Evolutionary conservation across 1,140 invertebrate species (phyloP).

Genomic region (Penaeus vannamei): DNA sequence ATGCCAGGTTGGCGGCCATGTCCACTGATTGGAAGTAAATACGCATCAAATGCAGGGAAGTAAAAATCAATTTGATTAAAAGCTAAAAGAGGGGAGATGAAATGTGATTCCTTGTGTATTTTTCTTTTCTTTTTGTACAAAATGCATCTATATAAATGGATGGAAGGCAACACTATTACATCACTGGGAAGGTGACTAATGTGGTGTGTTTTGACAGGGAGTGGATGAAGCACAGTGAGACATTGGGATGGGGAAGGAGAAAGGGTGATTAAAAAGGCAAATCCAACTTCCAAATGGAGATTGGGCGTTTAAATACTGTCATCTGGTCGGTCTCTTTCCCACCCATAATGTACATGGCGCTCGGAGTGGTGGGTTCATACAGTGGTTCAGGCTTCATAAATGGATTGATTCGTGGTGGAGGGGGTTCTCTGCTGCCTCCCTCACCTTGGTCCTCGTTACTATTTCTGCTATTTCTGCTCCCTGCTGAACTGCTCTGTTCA

Average conservation of each 20-base stretch:
- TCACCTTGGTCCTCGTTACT: too few relatives aligned
- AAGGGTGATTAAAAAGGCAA: slow-evolving; percentile 48
- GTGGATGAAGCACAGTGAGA: not conserved
- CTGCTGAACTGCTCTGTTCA: not conserved
- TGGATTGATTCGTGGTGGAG: slow-evolving; percentile 61
- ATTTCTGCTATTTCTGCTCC: too few relatives aligned
- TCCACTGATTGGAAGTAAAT: slow-evolving; percentile 1
- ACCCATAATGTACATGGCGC: slow-evolving; percentile 64
- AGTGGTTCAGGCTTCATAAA: slow-evolving; percentile 58
- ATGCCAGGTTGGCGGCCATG: slow-evolving; percentile 11
- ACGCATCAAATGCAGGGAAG: not conserved
- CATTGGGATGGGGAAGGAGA: not conserved
- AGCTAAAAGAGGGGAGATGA: slow-evolving; percentile 34
- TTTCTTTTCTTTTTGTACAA: slow-evolving; percentile 50
- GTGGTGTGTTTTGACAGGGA: too few relatives aligned
- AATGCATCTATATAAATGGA: slow-evolving; percentile 56
- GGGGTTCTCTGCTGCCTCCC: slow-evolving; percentile 42
- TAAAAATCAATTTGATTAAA: slow-evolving; percentile 40
- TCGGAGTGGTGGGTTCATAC: slow-evolving; percentile 48
- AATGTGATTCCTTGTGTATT: slow-evolving; percentile 55
- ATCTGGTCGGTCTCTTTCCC: slow-evolving; percentile 59
- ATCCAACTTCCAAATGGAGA: slow-evolving; percentile 58
- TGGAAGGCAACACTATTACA: slow-evolving; percentile 51
- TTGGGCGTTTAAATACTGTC: slow-evolving; percentile 59
- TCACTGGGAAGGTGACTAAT: not conserved